Evolutionary conservation across 2,888 invertebrate species (phyloP), one percentile per base, ranked within the genome.

Genomic region (Meloe dianella): DNA sequence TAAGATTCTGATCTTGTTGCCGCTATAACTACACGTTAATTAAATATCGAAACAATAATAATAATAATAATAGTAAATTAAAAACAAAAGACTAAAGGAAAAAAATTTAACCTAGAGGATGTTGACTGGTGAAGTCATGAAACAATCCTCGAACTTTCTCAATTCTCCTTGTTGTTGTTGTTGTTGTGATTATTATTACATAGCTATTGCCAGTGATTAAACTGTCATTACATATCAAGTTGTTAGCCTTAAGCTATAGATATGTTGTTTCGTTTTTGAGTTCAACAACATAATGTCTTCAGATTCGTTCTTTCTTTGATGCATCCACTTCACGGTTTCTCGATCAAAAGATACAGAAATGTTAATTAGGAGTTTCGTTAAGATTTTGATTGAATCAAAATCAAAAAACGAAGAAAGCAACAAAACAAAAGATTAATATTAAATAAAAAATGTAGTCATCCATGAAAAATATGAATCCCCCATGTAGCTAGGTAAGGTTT

Each of bases 171-270:
- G 14, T 12, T 12, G 35, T 41, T 17, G n/a, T 41, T 41, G n/a
- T 41, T 41, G n/a, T 41, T 41, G n/a, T 41, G 17, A 41, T 41
- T 41, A 41, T 41, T 41, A 41, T 41, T 41, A 41, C 41, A 41
- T 41, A 41, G 41, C 41, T 66, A 65, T 66, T 63, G 63, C 67
- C 38, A 61, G 67, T 67, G 63, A 67, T 67, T 67, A 67, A 67
- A 67, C 67, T 67, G 67, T 67, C 67, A 67, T 67, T 67, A 67
- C 64, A 62, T 64, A 64, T 64, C 67, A 67, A 67, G 67, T 61
- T 64, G 67, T 61, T 32, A 24, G 67, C 64, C 67, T 62, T 62
- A 41, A 62, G 67, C 67, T 60, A 62, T 22, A 54, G 32, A 58
- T 30, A 24, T 27, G 60, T 56, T 66, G 66, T 41, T 41, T 41